A percentile compares a stretch with the other conserved stretches of the same genome.
phyloP scores from a whole-genome alignment of 1,140 invertebrate species.

The Helicorthomorpha holstii region DNA sequence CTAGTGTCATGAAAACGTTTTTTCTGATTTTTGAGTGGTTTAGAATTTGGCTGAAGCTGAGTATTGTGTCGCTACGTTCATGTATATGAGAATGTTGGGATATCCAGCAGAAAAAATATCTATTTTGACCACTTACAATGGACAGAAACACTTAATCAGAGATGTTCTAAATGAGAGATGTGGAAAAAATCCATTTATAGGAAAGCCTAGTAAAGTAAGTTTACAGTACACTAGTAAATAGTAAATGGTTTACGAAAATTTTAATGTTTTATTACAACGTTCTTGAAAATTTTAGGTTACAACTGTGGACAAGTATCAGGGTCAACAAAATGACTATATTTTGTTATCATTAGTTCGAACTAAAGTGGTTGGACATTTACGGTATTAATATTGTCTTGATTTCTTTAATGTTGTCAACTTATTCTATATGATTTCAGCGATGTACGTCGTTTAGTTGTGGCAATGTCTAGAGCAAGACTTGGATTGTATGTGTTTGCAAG shows the following conservation, averaged over 20 bases:
- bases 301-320: slow-evolving; percentile 98
- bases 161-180: slow-evolving; percentile 92
- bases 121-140: slow-evolving; percentile 98
- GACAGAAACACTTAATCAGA: slow-evolving; percentile 91
- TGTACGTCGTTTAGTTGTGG: slow-evolving; percentile 88
- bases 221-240: no score
- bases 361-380: slow-evolving; percentile 83
- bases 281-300: no score
- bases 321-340: slow-evolving; percentile 98
- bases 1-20: no score
- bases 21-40: not conserved
- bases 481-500: slow-evolving; percentile 93
- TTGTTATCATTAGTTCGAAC: slow-evolving; percentile 90
- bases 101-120: slow-evolving; percentile 97
- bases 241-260: no score
- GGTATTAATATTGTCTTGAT: not conserved
- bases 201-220: slow-evolving; percentile 73
- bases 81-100: slow-evolving; percentile 95
- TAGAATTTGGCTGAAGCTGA: slow-evolving; percentile 97
- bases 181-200: slow-evolving; percentile 91
- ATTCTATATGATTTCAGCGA: slow-evolving; percentile 49
- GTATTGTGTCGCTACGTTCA: slow-evolving; percentile 92
- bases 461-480: slow-evolving; percentile 92
- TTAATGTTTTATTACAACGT: no score
- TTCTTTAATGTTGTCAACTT: not conserved